Conservation (phyloP, 2,888 invertebrate species). For the Sisyra terminalis region DNA sequence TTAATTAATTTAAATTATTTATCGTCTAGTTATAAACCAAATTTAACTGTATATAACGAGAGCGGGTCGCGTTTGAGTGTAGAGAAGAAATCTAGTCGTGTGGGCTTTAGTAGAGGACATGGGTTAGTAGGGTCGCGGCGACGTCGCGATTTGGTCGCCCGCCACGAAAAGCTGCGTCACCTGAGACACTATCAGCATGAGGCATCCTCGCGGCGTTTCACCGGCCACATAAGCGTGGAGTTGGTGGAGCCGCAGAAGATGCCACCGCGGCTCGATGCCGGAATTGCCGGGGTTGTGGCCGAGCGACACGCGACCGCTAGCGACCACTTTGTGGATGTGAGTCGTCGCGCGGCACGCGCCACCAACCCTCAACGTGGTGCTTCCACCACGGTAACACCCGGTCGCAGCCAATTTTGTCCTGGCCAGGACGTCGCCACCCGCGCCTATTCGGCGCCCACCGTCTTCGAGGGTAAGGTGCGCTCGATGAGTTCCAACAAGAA, state of each 20-base stretch:
- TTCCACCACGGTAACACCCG: no score
- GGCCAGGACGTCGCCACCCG: slow-evolving; percentile 45
- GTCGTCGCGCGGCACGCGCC: neutral
- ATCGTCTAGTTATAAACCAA: slow-evolving; percentile 1
- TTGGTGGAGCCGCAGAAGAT: neutral
- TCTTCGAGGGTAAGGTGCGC: slow-evolving; percentile 46
- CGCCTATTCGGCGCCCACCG: slow-evolving; percentile 45
- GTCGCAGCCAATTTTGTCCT: slow-evolving; percentile 30
- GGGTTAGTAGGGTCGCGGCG: no score
- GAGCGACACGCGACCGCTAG: no score
- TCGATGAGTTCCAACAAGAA: slow-evolving; percentile 40
- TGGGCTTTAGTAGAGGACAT: no score
- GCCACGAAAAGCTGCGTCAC: neutral
- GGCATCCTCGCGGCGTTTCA: no score
- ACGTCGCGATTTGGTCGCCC: neutral
- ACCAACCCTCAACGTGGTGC: neutral
- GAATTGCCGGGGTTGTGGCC: no score
- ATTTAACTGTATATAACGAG: neutral
- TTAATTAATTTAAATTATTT: neutral
- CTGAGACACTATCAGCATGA: no score
- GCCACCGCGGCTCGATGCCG: neutral
- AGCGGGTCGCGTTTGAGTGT: no score
- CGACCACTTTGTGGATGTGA: neutral
- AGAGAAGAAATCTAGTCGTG: no score
- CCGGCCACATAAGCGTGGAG: neutral